Evolutionary conservation across 2,888 invertebrate genomes (phyloP), one percentile per base, ranked within the genome.

Genomic region (Griposia aprilina): DNA sequence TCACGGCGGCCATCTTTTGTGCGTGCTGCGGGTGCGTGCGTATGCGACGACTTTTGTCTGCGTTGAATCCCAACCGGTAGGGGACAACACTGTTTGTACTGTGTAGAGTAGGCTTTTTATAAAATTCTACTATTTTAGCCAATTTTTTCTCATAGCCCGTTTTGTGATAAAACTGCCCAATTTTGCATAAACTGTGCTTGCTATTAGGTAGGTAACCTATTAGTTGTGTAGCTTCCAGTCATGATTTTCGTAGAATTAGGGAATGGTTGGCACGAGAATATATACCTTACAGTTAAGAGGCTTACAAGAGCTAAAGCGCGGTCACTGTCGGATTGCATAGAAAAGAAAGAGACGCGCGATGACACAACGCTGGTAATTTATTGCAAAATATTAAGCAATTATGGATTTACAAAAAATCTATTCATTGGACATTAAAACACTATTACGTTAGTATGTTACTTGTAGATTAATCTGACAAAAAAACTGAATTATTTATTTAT

Each of bases 11-110:
- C 76, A 76, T 67, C 77, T 82, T 79, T 81, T 83, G 80, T 84
- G 85, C 79, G 84, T 85, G 82, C 55, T 76, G 45, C 77, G 70
- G 52, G 71, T 78, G 78, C 83, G 78, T 85, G 83, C 84, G 84
- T 71, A 65, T 74, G 74, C 76, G 74, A n/a, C 77, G 52, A 81
- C 66, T 83, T 83, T 83, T 82, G 67, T 76, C n/a, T 74, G 70
- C 69, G n/a, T 72, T 45, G 67, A 67, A 71, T 63, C 20, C 57
- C 11, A 62, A 74, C 45, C 57, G 23, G 48, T 66, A 60, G 48
- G 68, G 50, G 17, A 60, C 45, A 30, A 36, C 17, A 69, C 52
- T 13, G 52, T 48, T 70, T 26, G 23, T 26, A 0, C 0, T 55
- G 26, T 15, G 11, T 77, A 55, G 80, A 76, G 60, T 36, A 41